Conservation (phyloP, 2,797 vertebrate genomes). For the Amblyraja radiata region DNA sequence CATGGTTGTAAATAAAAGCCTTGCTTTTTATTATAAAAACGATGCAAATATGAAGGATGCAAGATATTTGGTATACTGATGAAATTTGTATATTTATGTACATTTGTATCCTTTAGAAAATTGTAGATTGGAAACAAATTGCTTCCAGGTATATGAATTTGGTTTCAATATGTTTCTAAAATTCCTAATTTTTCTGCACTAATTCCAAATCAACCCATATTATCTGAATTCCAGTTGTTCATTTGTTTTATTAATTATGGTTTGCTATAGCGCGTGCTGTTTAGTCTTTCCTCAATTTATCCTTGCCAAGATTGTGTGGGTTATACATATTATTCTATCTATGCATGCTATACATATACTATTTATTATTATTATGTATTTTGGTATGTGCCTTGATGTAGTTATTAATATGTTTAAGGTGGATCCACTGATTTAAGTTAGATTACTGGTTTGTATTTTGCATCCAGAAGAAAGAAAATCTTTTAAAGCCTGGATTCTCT, state of each 20-base stretch:
- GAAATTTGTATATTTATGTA: neutral
- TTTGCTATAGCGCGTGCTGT: neutral
- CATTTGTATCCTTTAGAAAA: neutral
- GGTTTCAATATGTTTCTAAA: neutral
- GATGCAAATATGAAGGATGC: neutral
- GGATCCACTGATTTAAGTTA: neutral
- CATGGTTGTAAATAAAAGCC: neutral
- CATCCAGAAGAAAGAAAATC: constrained; percentile 6
- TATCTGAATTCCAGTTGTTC: neutral
- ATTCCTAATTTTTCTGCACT: neutral
- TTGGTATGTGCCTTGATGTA: neutral
- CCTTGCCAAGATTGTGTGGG: neutral
- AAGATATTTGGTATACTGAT: neutral
- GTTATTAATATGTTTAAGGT: neutral
- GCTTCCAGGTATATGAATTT: neutral
- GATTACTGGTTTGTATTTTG: constrained; percentile 32
- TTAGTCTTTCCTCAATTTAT: neutral
- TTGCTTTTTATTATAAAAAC: neutral
- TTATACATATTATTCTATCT: neutral
- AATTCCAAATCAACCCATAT: neutral
- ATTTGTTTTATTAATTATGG: neutral
- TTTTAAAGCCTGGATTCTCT: constrained; percentile 24
- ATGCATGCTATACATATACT: neutral
- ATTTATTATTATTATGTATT: neutral
- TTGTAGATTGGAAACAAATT: constrained; percentile 3